Evolutionary conservation across 2,797 vertebrate species (phyloP).

Genomic region (Tarsius wallacei): DNA sequence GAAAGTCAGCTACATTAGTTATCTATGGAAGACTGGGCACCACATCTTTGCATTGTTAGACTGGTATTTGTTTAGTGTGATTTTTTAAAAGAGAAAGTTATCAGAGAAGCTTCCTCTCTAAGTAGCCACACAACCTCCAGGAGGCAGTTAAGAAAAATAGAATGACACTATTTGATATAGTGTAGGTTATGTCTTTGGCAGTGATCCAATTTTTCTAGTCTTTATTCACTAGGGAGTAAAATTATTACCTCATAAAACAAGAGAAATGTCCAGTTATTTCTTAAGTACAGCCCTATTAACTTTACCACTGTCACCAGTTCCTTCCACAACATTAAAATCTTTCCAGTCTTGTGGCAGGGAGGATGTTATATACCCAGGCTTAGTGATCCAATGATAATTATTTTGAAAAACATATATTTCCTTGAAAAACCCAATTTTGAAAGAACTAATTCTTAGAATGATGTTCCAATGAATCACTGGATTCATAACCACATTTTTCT

Average conservation of each 20-base stretch:
- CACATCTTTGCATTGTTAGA: constrained; percentile 27
- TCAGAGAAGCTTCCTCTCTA: constrained; percentile 52
- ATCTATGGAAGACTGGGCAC: not conserved
- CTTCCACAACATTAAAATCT: constrained; percentile 74
- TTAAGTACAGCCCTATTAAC: constrained; percentile 81
- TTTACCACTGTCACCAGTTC: constrained; percentile 77
- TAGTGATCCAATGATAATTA: constrained; percentile 77
- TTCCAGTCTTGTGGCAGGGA: constrained; percentile 60
- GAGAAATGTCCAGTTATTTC: constrained; percentile 78
- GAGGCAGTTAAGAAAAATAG: constrained; percentile 63
- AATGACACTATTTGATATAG: constrained; percentile 53
- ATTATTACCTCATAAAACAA: constrained; percentile 80
- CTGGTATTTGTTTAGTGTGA: constrained; percentile 73
- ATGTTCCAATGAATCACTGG: constrained; percentile 66
- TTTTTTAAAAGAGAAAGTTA: constrained; percentile 50
- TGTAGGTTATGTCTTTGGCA: constrained; percentile 70
- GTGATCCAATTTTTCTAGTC: constrained; percentile 55
- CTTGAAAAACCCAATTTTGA: constrained; percentile 72
- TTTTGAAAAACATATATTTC: constrained; percentile 78
- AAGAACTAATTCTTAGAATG: constrained; percentile 74
- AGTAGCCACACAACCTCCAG: constrained; percentile 66
- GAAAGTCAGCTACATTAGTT: not conserved
- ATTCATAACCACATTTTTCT: constrained; percentile 68
- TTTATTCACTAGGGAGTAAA: constrained; percentile 75
- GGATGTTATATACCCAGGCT: constrained; percentile 56